Conservation (phyloP, 2,797 vertebrate species). For the Helicolenus hilgendorfi region DNA sequence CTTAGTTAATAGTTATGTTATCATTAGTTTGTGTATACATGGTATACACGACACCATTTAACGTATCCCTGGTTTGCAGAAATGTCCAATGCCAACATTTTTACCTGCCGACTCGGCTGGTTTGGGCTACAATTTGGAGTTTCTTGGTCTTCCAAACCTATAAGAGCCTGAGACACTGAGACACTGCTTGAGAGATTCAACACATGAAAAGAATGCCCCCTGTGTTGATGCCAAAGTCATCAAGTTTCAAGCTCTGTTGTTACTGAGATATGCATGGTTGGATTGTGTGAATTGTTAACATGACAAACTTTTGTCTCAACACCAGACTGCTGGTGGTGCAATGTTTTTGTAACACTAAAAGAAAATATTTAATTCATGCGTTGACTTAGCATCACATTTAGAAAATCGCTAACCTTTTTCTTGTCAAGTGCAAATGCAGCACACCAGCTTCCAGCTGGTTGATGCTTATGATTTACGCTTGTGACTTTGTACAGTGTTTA, state of each 20-base stretch:
- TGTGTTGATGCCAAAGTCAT: neutral
- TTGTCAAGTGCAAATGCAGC: neutral
- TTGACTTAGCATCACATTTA: neutral
- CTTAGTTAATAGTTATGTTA: too few species aligned
- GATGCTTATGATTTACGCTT: neutral
- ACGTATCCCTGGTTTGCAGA: neutral
- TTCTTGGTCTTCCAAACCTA: neutral
- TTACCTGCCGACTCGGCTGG: fast-evolving
- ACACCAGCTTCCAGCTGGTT: neutral
- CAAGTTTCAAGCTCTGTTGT: neutral
- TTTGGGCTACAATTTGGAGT: neutral
- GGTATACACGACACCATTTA: too few species aligned
- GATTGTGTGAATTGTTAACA: neutral
- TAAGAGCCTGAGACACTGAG: neutral
- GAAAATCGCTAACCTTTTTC: neutral
- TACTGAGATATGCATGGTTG: neutral
- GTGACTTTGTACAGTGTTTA: neutral
- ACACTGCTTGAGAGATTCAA: neutral
- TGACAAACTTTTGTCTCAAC: neutral
- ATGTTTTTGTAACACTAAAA: neutral
- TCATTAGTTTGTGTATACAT: too few species aligned
- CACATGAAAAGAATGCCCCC: neutral
- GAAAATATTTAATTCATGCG: neutral
- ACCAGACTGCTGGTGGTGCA: neutral
- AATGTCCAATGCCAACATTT: too few species aligned